phyloP scores from a whole-genome alignment of 2,113 vertebrate species.

The Formicarius rufipectus region DNA sequence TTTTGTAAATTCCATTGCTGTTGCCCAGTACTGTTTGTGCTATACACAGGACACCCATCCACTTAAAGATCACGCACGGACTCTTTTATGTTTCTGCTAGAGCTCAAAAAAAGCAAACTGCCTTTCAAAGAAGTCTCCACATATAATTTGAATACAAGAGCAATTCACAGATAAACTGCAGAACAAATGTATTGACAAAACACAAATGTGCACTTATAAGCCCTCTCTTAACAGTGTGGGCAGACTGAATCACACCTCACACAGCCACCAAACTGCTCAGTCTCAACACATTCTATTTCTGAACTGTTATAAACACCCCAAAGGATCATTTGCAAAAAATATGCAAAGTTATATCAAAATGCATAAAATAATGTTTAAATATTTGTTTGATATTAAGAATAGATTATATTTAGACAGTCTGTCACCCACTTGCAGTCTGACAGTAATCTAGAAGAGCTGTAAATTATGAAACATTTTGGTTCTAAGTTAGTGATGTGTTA shows the following conservation, averaged over 20 bases:
- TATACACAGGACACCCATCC: background rate
- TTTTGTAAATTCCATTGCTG: background rate
- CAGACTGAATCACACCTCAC: background rate
- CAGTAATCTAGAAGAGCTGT: background rate
- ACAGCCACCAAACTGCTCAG: background rate
- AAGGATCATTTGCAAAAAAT: background rate
- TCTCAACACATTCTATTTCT: background rate
- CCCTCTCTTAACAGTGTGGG: background rate
- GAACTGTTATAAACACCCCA: background rate
- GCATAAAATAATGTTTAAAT: background rate
- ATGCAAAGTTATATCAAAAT: background rate
- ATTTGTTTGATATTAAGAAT: background rate
- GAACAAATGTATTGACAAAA: background rate
- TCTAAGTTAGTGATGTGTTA: background rate
- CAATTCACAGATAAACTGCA: background rate
- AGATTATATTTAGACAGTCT: background rate
- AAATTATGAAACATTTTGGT: background rate
- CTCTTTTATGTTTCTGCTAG: background rate
- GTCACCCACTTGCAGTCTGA: background rate
- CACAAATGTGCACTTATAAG: background rate
- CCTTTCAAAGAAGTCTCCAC: background rate
- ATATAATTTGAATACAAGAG: accelerated
- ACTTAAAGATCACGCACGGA: accelerated
- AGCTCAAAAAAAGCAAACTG: background rate
- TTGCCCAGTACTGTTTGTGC: background rate